Percentiles rank a stretch among this genome's conserved stretches.
Evolutionary conservation across 2,113 vertebrate genomes (phyloP).

Genomic region (Gallinago paraguaiae): DNA sequence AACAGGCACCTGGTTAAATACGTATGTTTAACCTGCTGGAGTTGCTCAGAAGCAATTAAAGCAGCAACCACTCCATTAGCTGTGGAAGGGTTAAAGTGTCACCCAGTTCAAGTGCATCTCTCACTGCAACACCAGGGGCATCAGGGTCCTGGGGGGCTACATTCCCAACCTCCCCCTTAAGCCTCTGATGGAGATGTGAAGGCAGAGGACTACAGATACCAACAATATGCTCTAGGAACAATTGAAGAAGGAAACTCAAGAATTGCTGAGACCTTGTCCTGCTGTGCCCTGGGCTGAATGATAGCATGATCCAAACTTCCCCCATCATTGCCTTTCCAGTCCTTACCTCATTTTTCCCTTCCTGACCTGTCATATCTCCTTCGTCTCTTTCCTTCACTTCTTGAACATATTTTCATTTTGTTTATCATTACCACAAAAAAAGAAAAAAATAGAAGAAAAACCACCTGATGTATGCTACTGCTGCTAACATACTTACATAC

Average conservation of each 20-base stretch:
- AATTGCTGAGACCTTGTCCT: background rate
- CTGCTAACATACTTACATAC: too few relatives aligned
- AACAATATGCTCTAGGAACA: background rate
- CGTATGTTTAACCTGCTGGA: constrained; percentile 21
- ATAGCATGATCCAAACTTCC: background rate
- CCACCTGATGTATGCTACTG: background rate
- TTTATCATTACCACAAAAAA: background rate
- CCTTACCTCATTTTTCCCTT: background rate
- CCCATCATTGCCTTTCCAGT: rapidly evolving
- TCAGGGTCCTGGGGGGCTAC: too few relatives aligned
- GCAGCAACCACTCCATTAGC: background rate
- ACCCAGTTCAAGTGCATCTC: background rate
- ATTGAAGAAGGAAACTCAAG: background rate
- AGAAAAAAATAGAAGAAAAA: background rate
- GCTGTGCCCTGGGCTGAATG: background rate
- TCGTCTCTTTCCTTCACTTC: background rate
- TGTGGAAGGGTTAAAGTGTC: background rate
- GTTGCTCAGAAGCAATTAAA: constrained; percentile 35
- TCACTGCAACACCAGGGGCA: background rate
- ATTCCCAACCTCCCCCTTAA: background rate
- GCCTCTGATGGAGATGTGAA: background rate
- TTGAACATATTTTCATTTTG: background rate
- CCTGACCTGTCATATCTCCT: background rate
- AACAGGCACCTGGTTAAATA: constrained; percentile 43
- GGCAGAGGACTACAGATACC: background rate